Conservation (phyloP, 2,888 invertebrate species). For the Serripes groenlandicus region DNA sequence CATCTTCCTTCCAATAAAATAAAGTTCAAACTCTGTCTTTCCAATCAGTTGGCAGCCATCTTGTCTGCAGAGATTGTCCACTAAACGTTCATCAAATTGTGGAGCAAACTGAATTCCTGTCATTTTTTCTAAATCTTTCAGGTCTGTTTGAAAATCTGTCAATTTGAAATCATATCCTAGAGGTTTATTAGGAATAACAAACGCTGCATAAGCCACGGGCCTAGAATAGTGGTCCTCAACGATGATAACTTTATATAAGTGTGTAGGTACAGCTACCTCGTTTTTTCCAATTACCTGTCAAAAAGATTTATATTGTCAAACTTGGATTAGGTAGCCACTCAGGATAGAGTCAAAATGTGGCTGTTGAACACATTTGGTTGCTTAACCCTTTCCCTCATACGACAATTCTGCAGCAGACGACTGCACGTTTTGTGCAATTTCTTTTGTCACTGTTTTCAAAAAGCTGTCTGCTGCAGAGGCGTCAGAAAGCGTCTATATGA, state of each 20-base stretch:
- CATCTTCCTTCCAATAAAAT: conserved; percentile 74
- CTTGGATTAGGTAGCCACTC: too few species aligned
- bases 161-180: conserved; percentile 74
- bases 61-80: conserved; percentile 74
- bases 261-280: conserved; percentile 85
- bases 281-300: conserved; percentile 82
- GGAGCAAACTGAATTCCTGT: conserved; percentile 77
- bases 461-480: too few species aligned
- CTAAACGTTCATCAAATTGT: conserved; percentile 63
- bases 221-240: conserved; percentile 72
- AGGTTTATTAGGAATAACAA: conserved; percentile 84
- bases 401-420: too few species aligned
- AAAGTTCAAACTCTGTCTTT: conserved; percentile 75
- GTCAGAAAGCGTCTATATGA: too few species aligned
- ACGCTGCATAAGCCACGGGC: conserved; percentile 76
- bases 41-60: conserved; percentile 78
- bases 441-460: too few species aligned
- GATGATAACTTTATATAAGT: conserved; percentile 84
- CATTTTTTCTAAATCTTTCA: conserved; percentile 75
- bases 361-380: too few species aligned
- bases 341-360: too few species aligned
- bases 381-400: too few species aligned
- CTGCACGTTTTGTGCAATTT: too few species aligned
- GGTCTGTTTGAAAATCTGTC: conserved; percentile 76
- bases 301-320: too few species aligned